Base-by-base conservation (phyloP, 1,140 invertebrate species). In the Tetraneura akinire region DNA sequence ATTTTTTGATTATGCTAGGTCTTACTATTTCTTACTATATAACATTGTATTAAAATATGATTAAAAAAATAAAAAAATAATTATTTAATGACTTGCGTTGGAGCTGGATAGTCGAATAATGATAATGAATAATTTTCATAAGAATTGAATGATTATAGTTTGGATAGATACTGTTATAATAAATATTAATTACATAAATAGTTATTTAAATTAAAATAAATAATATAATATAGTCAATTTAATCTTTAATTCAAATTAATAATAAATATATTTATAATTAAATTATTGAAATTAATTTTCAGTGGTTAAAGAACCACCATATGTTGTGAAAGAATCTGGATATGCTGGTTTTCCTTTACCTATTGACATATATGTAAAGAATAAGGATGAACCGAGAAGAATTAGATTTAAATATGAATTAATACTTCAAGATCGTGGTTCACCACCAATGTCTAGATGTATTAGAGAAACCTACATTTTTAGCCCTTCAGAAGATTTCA, bases 261-360 rank as follows among this genome's bases (percentile, higher is more conserved):
- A 5, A 42, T 60, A 18, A 47, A 62, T 49, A 83, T 83, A 83
- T 83, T 82, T 82, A 78, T 83, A 64, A 37, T 14, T 68, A 68
- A 26, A 47, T 23, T 18, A 18, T 71, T 49, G 9, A 16, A 29
- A 71, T 29, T 71, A 29, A 0, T 49, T 71, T 83, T 90, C 86
- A 94, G 93, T 93, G 82, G 85, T 94, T 1, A 96, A 95, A 84
- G 93, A 96, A 80, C 94, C 96, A 53, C 96, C 97, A n/a, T 98
- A 95, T 87, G 86, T 89, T 66, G 90, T 98, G 21, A 91, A 92
- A 83, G 96, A 98, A 85, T 94, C 94, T 10, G 97, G 97, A 3
- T 98, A 98, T 89, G 96, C 95, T 80, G 94, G 96, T 21, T 98
- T 98, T 85, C 88, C 89, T 55, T 87, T 98, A 66, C 92, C 92